Evolutionary conservation across 2,888 invertebrate species (phyloP).

Genomic region (Drosophila atripex): DNA sequence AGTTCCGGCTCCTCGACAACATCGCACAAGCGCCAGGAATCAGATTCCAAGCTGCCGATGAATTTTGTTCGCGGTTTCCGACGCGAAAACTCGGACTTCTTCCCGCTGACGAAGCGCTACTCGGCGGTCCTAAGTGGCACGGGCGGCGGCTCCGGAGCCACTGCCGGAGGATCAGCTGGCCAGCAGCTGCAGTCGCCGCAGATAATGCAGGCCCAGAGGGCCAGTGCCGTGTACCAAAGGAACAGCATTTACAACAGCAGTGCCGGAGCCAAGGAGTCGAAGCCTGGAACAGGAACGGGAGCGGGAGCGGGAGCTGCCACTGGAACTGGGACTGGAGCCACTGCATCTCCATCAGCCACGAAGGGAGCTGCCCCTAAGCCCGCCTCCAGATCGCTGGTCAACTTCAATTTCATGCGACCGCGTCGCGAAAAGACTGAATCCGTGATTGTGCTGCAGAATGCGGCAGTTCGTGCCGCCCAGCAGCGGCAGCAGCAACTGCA

Average conservation of each 20-base stretch:
- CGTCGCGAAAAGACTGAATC: slow-evolving; percentile 95
- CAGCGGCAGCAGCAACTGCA: slow-evolving; percentile 81
- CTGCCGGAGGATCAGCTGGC: slow-evolving; percentile 28
- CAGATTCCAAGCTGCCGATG: slow-evolving; percentile 88
- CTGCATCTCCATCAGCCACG: slow-evolving; percentile 14
- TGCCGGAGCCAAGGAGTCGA: slow-evolving; percentile 10
- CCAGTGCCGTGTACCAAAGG: slow-evolving; percentile 89
- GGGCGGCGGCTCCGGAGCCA: slow-evolving; percentile 12
- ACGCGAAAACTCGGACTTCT: slow-evolving; percentile 93
- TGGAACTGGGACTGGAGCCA: slow-evolving; percentile 16
- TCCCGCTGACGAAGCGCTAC: slow-evolving; percentile 90
- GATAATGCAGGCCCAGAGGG: slow-evolving; percentile 86
- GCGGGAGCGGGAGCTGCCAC: slow-evolving; percentile 29
- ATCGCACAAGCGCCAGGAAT: slow-evolving; percentile 89
- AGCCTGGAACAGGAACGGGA: slow-evolving; percentile 14
- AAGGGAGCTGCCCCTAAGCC: slow-evolving; percentile 50
- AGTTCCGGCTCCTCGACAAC: slow-evolving; percentile 36
- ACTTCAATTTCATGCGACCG: slow-evolving; percentile 86
- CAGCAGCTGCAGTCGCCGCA: slow-evolving; percentile 76
- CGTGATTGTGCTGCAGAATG: slow-evolving; percentile 90
- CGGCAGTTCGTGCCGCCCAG: slow-evolving; percentile 84
- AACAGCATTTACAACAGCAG: slow-evolving; percentile 84
- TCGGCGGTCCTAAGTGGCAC: slow-evolving; percentile 87
- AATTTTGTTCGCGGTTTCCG: slow-evolving; percentile 91
- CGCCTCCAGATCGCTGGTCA: slow-evolving; percentile 80